Evolutionary conservation across 2,113 vertebrate species (phyloP).

Genomic region (Leucopternis melanops): DNA sequence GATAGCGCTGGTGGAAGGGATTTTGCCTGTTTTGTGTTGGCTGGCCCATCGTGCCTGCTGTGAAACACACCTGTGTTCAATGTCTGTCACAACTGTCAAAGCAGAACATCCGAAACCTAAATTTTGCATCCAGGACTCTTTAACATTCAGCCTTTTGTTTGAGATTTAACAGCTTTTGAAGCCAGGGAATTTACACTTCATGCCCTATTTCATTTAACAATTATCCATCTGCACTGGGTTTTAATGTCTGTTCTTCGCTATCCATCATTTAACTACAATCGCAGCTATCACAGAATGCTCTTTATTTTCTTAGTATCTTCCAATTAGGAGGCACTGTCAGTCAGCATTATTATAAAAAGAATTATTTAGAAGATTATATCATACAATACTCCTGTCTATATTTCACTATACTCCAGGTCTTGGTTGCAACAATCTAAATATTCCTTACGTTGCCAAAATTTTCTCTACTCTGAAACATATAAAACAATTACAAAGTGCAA

Average conservation of each 20-base stretch:
- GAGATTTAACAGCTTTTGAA: background rate
- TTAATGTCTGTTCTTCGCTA: background rate
- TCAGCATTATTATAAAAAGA: background rate
- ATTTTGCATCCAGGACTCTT: background rate
- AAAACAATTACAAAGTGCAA: background rate
- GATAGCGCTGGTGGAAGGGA: fast-evolving
- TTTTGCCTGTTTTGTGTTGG: background rate
- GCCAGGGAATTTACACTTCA: background rate
- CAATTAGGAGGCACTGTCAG: background rate
- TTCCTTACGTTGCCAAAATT: background rate
- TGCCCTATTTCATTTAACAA: background rate
- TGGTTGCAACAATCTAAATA: background rate
- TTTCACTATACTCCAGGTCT: background rate
- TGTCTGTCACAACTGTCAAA: slow-evolving; percentile 71
- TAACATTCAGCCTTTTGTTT: background rate
- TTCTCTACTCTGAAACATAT: background rate
- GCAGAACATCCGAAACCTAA: background rate
- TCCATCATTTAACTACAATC: background rate
- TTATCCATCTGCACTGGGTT: background rate
- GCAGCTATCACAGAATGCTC: background rate
- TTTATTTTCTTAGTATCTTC: background rate
- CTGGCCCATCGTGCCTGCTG: background rate
- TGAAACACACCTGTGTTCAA: slow-evolving; percentile 16
- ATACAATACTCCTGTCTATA: background rate
- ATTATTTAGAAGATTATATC: background rate